These are phyloP conservation scores for Sympetrum striolatum DNA, from an alignment of 2,888 invertebrate genomes.

Conservation along the genomic window DNA sequence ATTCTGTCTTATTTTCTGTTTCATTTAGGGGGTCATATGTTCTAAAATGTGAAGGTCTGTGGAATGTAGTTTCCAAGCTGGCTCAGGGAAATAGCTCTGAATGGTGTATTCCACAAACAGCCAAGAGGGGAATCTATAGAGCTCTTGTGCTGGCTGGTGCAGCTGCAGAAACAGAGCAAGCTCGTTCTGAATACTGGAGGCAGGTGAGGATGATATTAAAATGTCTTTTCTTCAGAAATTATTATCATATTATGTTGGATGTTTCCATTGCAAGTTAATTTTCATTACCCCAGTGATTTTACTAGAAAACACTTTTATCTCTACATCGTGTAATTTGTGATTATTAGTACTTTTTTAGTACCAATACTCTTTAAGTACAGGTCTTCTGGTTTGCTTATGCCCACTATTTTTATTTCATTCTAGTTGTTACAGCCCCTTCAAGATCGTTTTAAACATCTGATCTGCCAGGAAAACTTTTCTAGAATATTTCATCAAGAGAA, in stretches of 20 bases:
- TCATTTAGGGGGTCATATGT: constrained; percentile 63
- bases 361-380: too few relatives aligned
- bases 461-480: constrained; percentile 64
- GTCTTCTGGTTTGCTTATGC: too few relatives aligned
- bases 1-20: constrained; percentile 17
- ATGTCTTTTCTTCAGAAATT: too few relatives aligned
- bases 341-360: too few relatives aligned
- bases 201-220: not conserved
- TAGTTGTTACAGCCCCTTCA: constrained; percentile 64
- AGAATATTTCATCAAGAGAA: constrained; percentile 67
- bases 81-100: constrained; percentile 58
- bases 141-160: constrained; percentile 74
- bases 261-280: too few relatives aligned
- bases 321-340: too few relatives aligned
- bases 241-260: not conserved
- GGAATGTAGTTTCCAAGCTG: constrained; percentile 63
- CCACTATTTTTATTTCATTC: constrained; percentile 13
- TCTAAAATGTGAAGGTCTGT: constrained; percentile 66
- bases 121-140: constrained; percentile 73
- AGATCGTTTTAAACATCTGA: constrained; percentile 64
- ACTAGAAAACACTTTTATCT: too few relatives aligned
- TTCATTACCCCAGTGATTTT: not conserved
- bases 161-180: constrained; percentile 56
- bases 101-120: constrained; percentile 62
- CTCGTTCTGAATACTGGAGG: constrained; percentile 18